phyloP scores from a whole-genome alignment of 2,113 vertebrate genomes.

The Catharus fuscescens region DNA sequence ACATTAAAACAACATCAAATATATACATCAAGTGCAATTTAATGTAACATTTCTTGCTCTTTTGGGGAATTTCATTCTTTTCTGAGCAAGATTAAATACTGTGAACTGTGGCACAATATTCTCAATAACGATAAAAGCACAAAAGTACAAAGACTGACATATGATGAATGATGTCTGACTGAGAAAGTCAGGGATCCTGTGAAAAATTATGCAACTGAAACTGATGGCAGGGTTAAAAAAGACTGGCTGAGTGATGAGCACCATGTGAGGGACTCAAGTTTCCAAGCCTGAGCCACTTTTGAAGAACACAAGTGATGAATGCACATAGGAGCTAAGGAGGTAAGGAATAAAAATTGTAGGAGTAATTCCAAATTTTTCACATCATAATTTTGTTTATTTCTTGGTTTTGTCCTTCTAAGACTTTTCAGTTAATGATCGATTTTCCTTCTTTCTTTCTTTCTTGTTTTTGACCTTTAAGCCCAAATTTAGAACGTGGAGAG shows the following conservation, averaged over 20 bases:
- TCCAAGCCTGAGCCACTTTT: background rate
- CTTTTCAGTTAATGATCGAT: background rate
- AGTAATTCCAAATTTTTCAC: background rate
- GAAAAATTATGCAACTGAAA: slow-evolving; percentile 1
- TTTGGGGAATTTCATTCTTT: background rate
- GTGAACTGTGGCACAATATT: background rate
- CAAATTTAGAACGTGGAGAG: background rate
- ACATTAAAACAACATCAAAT: background rate
- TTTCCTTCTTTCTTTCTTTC: background rate
- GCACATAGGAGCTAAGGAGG: background rate
- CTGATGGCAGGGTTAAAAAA: background rate
- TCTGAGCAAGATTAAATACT: background rate
- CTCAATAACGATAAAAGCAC: background rate
- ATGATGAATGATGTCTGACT: background rate
- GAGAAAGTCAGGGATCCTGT: background rate
- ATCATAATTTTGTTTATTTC: background rate
- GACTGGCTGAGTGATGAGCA: background rate
- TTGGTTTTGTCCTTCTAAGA: background rate
- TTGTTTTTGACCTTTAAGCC: background rate
- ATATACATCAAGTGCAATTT: background rate
- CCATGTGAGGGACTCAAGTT: background rate
- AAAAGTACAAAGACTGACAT: background rate
- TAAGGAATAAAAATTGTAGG: background rate
- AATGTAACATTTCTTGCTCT: background rate
- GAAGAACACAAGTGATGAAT: background rate